Evolutionary conservation across 2,797 vertebrate genomes (phyloP), one percentile per base, ranked within the genome.

Genomic region (Chelmon rostratus): DNA sequence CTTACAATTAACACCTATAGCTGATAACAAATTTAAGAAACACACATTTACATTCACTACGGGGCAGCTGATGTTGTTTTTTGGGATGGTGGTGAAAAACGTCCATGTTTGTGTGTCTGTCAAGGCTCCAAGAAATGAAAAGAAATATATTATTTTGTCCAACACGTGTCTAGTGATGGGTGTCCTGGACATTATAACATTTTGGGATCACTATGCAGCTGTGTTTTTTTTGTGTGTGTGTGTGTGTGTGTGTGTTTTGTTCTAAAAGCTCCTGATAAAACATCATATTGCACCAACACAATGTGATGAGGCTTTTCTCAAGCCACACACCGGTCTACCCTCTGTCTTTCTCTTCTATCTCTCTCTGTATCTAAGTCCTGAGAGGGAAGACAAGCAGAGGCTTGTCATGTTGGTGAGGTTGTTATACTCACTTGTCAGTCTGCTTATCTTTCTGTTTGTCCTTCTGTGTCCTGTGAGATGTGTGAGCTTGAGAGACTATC

Each of bases 391-490:
- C 75, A 38, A 73, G 81, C 47, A 61, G 38, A 46, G 65, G 50
- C 82, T 79, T 81, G 85, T 82, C 75, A 68, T 35, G 70, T 70
- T 52, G 68, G 63, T 23, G 82, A 72, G 71, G 56, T 83, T 83
- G 84, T 86, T 88, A 87, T 70, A 78, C 72, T 82, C 68, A 66
- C 76, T 75, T 62, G 71, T 57, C 86, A 69, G 62, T 68, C 68
- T 81, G 76, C 69, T 81, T 84, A 88, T 90, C 80, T 84, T n/a
- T 82, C 53, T 80, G 82, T 86, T 86, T 82, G 81, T 85, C 82
- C 71, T 63, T 67, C 70, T 75, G 23, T 77, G 65, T 87, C 83
- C 66, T 74, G 47, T 28, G 89, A 86, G 65, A 82, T 82, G 68
- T 79, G 75, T 80, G 71, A 90, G 72, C 79, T 68, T 79, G 58